These are phyloP conservation scores for Edolisoma coerulescens DNA, from an alignment of 2,113 vertebrate genomes.

Conservation along the genomic window DNA sequence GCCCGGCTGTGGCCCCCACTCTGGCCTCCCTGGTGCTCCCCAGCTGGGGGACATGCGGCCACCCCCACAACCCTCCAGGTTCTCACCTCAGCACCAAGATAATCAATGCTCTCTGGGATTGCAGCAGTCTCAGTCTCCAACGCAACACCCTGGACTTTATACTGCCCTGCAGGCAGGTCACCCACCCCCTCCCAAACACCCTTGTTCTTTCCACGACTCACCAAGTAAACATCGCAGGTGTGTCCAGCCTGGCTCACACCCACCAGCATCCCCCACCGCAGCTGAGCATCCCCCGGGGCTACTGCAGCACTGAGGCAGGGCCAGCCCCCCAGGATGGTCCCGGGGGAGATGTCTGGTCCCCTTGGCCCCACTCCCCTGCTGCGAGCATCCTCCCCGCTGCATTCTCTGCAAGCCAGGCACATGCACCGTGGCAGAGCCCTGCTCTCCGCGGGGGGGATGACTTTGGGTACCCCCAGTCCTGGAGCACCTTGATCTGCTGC, in stretches of 20 bases:
- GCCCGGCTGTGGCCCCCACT: background rate
- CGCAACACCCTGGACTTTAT: constrained; percentile 25
- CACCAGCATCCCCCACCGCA: accelerated
- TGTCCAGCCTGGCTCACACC: background rate
- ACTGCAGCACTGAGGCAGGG: accelerated
- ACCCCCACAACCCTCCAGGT: background rate
- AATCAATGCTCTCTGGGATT: background rate
- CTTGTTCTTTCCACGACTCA: background rate
- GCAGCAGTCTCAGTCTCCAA: background rate
- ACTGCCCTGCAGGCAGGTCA: background rate
- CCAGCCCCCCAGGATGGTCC: background rate
- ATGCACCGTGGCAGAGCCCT: accelerated
- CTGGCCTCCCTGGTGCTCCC: accelerated
- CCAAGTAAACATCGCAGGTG: constrained; percentile 16
- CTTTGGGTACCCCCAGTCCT: background rate
- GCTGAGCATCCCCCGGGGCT: background rate
- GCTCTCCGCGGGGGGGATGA: accelerated
- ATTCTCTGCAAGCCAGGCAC: background rate
- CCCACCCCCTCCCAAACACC: background rate
- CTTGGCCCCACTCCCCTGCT: accelerated
- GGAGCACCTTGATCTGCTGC: background rate
- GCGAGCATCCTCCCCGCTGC: background rate
- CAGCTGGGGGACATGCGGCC: accelerated
- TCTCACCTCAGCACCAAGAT: background rate
- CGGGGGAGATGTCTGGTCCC: background rate